Base-by-base conservation (phyloP, 2,113 vertebrate species). In the Pardalotus punctatus region DNA sequence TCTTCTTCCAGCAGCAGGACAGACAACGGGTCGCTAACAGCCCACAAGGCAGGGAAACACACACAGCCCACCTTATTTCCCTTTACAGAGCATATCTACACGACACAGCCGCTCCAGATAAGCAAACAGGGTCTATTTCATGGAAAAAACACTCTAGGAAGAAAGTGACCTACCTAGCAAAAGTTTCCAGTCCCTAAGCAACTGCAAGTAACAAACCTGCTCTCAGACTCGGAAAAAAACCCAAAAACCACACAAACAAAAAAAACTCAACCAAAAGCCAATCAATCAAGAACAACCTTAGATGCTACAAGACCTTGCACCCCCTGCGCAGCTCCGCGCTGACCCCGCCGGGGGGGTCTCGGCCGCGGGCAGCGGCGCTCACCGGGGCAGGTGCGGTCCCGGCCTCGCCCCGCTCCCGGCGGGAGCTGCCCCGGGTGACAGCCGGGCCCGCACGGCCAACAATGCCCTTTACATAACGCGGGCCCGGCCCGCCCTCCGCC, bases 381-480 rank as follows among this genome's bases (percentile, higher is more conserved):
- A 23, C 62, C 54, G 79, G 47, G 53, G 25, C 83, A 51, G 83
- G 73, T 58, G 18, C 36, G 25, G 38, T 60, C 66, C 24, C 17
- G 11, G 71, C 60, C 65, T 14, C 20, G 40, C 50, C 80, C 69
- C 67, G 20, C 36, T 38, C 23, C 88, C 78, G 12, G 62, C 62
- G 40, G 61, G 87, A 85, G 66, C 93, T 62, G 53, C 56, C 83
- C 83, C 36, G 62, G 86, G 28, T 60, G 72, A 40, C 72, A 60
- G 62, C 73, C 57, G 72, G 79, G 91, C 93, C 88, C 90, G 96
- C 88, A 91, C 47, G 86, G 80, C 91, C 97, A 97, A 98, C 98
- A 98, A 98, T 97, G 96, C 95, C 90, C 97, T 97, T 97, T 92
- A 98, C 95, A 98, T 97, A 98, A 96, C 81, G 96, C 95, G 50